Evolutionary conservation across 92 coral and sea anemone species (phyloP), one percentile per base, ranked within the genome.

Genomic region (Diadumene lineata): DNA sequence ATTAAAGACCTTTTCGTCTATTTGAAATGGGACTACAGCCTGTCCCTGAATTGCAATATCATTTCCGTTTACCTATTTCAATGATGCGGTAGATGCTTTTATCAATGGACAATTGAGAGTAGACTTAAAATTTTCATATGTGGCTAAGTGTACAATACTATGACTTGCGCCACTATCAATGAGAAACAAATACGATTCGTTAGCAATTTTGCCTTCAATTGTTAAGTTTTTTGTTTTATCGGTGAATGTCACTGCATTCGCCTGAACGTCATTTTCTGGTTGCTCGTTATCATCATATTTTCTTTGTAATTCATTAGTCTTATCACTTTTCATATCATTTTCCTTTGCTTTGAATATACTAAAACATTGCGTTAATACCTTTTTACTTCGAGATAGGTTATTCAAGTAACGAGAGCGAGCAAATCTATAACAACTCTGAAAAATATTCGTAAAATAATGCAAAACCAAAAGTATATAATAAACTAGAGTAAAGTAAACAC

Each of bases 111-210:
- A 64, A 50, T 62, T 53, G 29, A 46, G 33, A 0, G 34, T 23
- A 50, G 24, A 19, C 3, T 80, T 70, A 0, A 84, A 22, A 7
- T 48, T 32, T 10, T 70, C 11, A 72, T 64, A 77, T 29, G 63
- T 44, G 0, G 21, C 21, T 2, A 31, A 53, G 34, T 65, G 55
- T 22, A 84, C 51, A 1, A 66, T 60, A 7, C 79, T 56, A 21
- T 79, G 62, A 11, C 84, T 73, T 62, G 88, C 84, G 16, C 88
- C 88, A 0, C 79, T 84, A 43, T 77, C 88, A 0, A 74, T 56
- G 16, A 84, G 44, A 34, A 79, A 79, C 16, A 60, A 13, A 62
- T 7, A 62, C 18, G 38, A 30, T 13, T 4, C 13, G 27, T 16
- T 16, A 19, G 32, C 15, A 1, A 62, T 28, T 31, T 25, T 22